Evolutionary conservation across 2,797 vertebrate species (phyloP), one percentile per base, ranked within the genome.

Genomic region (Sebastes melanostomus): DNA sequence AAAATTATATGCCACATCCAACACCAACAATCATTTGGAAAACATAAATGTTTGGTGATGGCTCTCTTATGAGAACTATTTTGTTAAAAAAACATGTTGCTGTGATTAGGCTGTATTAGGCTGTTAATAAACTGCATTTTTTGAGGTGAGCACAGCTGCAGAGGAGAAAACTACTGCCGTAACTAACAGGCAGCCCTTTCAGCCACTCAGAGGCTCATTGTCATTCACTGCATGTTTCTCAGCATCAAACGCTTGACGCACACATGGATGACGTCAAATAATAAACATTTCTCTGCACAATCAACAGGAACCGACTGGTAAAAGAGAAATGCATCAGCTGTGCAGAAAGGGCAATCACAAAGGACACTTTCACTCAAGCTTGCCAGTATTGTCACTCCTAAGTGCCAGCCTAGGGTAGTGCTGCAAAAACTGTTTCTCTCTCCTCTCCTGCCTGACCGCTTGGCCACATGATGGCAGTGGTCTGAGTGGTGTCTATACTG

Each of bases 201-300:
- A 83, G 77, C 50, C 66, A 46, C 59, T 78, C 77, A 59, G 63
- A 56, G 38, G 71, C 82, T 89, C 84, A 90, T 93, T 94, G 83
- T 81, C 74, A 90, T 89, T 94, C 88, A 83, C 77, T 70, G 78
- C 83, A 58, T 84, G 89, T 78, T 70, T 72, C 77, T 90, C 78
- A 66, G 75, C 85, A 84, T 88, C 82, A 86, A 78, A 84, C 67
- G 67, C 82, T 75, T 93, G 91, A 93, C 82, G 84, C 92, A 91
- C 87, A 78, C 75, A 83, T 75, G 65, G 68, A 72, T 91, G 89
- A 93, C 79, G 81, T 90, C 92, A 92, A 46, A 78, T 65, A 87
- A 68, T 71, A 89, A 88, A 91, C 55, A 92, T 83, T 88, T 87
- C 78, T 77, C 72, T 78, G 66, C 66, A 81, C 72, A 82, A 78